Conservation (phyloP, 2,113 vertebrate genomes). For the Apteryx mantelli region DNA sequence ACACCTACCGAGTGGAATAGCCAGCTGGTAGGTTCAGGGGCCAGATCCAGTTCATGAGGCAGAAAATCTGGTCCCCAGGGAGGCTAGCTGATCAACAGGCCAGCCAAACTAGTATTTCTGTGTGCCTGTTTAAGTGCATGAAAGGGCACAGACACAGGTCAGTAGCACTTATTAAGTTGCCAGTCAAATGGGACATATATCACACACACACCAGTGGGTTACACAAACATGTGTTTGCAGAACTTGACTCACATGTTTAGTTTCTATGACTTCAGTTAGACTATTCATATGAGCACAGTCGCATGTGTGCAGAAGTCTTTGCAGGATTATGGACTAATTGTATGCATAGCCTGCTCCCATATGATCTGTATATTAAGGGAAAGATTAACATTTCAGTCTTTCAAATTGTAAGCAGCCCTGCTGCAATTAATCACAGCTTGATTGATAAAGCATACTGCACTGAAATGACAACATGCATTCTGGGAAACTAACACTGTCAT, state of each 20-base stretch:
- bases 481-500: slow-evolving; percentile 4
- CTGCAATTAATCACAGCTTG: slow-evolving; percentile 44
- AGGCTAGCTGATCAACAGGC: neutral
- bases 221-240: neutral
- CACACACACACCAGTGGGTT: neutral
- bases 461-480: neutral
- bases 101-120: neutral
- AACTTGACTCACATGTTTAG: neutral
- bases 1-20: neutral
- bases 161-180: slow-evolving; percentile 36
- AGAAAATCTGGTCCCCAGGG: slow-evolving; percentile 15
- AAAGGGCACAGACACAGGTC: slow-evolving; percentile 34
- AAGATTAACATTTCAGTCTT: neutral
- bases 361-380: neutral
- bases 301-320: fast-evolving
- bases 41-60: slow-evolving; percentile 21
- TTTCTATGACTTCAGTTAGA: fast-evolving
- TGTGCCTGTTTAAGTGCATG: neutral
- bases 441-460: neutral
- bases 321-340: neutral
- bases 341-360: neutral
- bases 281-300: neutral
- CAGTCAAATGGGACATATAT: neutral
- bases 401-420: slow-evolving; percentile 1
- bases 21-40: slow-evolving; percentile 45